Evolutionary conservation across 2,888 invertebrate genomes (phyloP).

Genomic region (Phalera bucephala): DNA sequence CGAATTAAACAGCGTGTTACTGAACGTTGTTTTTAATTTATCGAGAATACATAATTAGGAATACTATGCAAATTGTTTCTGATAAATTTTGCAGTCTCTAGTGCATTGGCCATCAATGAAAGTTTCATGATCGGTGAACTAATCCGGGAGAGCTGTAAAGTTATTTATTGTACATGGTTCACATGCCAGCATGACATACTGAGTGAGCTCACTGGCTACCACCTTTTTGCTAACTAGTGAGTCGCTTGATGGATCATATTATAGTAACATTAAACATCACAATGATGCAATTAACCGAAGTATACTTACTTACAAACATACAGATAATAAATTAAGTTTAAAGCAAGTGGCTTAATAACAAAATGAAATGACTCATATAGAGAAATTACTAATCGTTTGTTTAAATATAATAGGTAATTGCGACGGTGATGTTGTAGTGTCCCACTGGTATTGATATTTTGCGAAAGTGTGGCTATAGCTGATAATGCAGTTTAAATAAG

Average conservation of each 20-base stretch:
- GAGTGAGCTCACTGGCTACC: not conserved
- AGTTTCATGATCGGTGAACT: not conserved
- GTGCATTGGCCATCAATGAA: not conserved
- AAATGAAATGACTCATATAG: not conserved
- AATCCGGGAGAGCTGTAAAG: constrained; percentile 2
- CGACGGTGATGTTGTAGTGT: not conserved
- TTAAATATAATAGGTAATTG: not conserved
- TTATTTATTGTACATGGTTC: constrained; percentile 11
- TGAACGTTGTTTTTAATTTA: too few species aligned
- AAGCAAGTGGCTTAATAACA: not conserved
- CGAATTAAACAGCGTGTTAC: too few species aligned
- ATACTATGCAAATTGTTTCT: constrained; percentile 7
- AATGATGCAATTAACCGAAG: too few species aligned
- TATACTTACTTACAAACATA: too few species aligned
- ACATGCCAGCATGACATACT: not conserved
- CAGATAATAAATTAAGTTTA: too few species aligned
- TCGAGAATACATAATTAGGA: not conserved
- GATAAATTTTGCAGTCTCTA: not conserved
- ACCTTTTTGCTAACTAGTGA: too few species aligned
- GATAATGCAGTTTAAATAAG: too few species aligned
- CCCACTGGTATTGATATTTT: too few species aligned
- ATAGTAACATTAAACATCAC: too few species aligned
- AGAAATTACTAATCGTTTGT: not conserved
- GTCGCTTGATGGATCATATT: too few species aligned
- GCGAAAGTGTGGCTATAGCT: too few species aligned